Evolutionary conservation across 2,888 invertebrate genomes (phyloP), one percentile per base, ranked within the genome.

Genomic region (Leucoptera coffeella): DNA sequence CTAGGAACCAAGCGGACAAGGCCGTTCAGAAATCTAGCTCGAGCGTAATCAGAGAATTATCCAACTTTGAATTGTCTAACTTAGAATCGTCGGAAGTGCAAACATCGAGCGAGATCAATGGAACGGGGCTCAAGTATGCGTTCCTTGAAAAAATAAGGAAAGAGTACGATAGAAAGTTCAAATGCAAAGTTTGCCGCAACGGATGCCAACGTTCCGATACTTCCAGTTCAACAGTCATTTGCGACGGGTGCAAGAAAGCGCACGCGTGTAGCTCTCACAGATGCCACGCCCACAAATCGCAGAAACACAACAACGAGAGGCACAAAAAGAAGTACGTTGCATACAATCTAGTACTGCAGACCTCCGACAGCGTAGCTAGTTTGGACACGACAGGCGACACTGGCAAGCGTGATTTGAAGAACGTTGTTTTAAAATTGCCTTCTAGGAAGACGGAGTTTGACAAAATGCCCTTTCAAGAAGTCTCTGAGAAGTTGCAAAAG

Each of bases 301-400:
- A 50, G 24, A 51, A 41, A 29, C 32, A 42, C 3, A 62, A 30
- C 35, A 3, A 37, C 32, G 62, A 62, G 6, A 62, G 57, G 30
- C 12, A 37, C 1, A 52, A 49, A 29, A 61, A 58, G 31, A 61
- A 57, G 36, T 50, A 60, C 23, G 45, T 69, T 1, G 69, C 69
- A 6, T 69, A 69, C 37, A 69, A 69, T 35, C 40, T 69, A 22
- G 61, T 69, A n/a, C 42, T 69, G 26, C 64, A 69, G 35, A 57
- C 64, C 6, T 64, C 67, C 1, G 69, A 69, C 19, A 64, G 64
- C 31, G 33, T 64, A 34, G 31, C 55, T 2, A 57, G 59, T 28
- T 64, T 65, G 27, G 60, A 60, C 14, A 38, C 45, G 0, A 39
- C 38, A 17, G 38, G 41, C 11, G 43, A 43, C 13, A 26, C 11